phyloP scores from a whole-genome alignment of 2,797 vertebrate species.

The Sparus aurata region DNA sequence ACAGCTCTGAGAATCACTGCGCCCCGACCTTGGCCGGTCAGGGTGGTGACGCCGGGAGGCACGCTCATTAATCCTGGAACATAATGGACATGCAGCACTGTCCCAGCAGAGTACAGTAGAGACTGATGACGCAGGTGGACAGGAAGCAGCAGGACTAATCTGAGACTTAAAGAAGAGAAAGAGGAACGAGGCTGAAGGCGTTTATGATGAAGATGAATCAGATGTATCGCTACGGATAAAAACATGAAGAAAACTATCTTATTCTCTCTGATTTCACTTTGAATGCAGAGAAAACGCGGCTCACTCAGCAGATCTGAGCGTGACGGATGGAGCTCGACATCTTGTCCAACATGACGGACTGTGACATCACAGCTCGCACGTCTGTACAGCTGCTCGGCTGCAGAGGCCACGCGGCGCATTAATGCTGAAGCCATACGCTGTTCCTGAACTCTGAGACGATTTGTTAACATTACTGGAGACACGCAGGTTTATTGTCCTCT shows the following conservation, averaged over 20 bases:
- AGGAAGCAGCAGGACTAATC: constrained; percentile 11
- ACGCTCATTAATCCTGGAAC: constrained; percentile 37
- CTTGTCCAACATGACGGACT: background rate
- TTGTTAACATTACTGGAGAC: background rate
- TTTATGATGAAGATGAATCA: background rate
- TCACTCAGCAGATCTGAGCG: background rate
- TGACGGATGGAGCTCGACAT: background rate
- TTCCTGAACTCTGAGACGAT: no score
- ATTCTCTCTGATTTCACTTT: background rate
- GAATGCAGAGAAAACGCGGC: background rate
- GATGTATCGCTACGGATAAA: background rate
- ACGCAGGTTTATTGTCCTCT: no score
- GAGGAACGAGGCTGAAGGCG: background rate
- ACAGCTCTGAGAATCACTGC: constrained; percentile 6
- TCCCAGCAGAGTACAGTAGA: constrained; percentile 1
- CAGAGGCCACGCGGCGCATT: background rate
- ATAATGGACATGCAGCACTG: background rate
- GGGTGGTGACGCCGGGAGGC: background rate
- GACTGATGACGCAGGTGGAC: constrained; percentile 20
- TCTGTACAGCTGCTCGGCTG: background rate
- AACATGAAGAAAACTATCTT: background rate
- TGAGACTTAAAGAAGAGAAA: background rate
- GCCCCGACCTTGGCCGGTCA: constrained; percentile 25
- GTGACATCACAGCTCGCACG: background rate
- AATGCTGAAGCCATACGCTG: background rate